Base-by-base conservation (phyloP, 2,888 invertebrate species). In the Drosophila rellima region DNA sequence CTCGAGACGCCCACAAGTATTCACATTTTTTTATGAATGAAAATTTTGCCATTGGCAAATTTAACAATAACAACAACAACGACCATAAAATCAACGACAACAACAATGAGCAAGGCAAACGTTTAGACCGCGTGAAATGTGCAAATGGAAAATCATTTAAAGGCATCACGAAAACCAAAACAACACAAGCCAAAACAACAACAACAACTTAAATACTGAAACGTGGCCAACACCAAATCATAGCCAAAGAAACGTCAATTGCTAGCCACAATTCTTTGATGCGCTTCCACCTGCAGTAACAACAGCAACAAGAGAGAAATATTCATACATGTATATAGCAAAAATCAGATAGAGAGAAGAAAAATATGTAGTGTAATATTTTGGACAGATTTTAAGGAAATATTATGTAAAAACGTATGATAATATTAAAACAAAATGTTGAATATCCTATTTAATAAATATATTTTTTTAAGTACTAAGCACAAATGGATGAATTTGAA, bases 131-230 rank as follows among this genome's bases (percentile, higher is more conserved):
- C 77, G 77, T 82, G 70, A 85, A 88, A 75, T 90, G 83, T 88
- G 78, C 80, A 88, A 88, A 85, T 90, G 89, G 87, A 82, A 89
- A 90, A 86, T 83, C 87, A 80, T 83, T 86, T 79, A 80, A 78
- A 74, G 51, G 68, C 77, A 71, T 70, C 69, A 69, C 70, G 23
- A 57, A 45, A 64, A 64, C 15, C 40, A 63, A 74, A 60, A 50
- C 42, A 77, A 59, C 45, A 45, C 33, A 33, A 56, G 35, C 13
- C n/a, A 47, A 47, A 51, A 52, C 29, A 55, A 26, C 20, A 56
- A 40, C 23, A 61, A 57, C 48, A 51, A 52, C 54, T 57, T 50
- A 20, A 54, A 55, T 35, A 48, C 15, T 26, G 52, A 52, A 79
- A 44, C 47, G 55, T 62, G 50, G 60, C 54, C 57, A 62, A 54